phyloP scores from a whole-genome alignment of 2,888 invertebrate genomes.

The Leistus spinibarbis region DNA sequence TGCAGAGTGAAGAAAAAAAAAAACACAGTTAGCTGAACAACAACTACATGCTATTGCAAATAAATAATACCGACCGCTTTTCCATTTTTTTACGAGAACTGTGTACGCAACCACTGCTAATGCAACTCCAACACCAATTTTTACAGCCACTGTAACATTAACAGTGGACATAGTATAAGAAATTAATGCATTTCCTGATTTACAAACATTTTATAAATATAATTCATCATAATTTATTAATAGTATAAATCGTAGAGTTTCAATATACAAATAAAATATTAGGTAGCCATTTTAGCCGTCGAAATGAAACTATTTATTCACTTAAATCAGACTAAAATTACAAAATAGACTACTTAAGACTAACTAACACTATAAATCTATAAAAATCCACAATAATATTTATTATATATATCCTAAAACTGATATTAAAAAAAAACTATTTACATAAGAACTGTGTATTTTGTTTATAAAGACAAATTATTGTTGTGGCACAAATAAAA shows the following conservation, averaged over 20 bases:
- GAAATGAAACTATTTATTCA: too few species aligned
- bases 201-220: constrained; percentile 45
- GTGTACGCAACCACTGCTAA: constrained; percentile 84
- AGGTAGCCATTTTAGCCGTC: too few species aligned
- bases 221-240: not conserved
- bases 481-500: not conserved
- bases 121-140: constrained; percentile 83
- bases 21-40: constrained; percentile 35
- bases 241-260: not conserved
- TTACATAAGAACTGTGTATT: too few species aligned
- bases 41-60: constrained; percentile 43
- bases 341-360: too few species aligned
- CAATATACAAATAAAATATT: not conserved
- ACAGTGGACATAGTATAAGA: constrained; percentile 43
- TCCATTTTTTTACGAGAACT: constrained; percentile 79
- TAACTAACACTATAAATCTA: too few species aligned
- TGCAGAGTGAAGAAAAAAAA: constrained; percentile 1
- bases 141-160: constrained; percentile 83
- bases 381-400: too few species aligned
- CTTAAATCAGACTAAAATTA: too few species aligned
- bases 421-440: not conserved
- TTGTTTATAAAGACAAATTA: too few species aligned
- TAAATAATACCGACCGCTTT: constrained; percentile 69
- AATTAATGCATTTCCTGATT: constrained; percentile 56
- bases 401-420: constrained; percentile 3